Evolutionary conservation across 2,113 vertebrate genomes (phyloP).

Genomic region (Heterocephalus glaber): DNA sequence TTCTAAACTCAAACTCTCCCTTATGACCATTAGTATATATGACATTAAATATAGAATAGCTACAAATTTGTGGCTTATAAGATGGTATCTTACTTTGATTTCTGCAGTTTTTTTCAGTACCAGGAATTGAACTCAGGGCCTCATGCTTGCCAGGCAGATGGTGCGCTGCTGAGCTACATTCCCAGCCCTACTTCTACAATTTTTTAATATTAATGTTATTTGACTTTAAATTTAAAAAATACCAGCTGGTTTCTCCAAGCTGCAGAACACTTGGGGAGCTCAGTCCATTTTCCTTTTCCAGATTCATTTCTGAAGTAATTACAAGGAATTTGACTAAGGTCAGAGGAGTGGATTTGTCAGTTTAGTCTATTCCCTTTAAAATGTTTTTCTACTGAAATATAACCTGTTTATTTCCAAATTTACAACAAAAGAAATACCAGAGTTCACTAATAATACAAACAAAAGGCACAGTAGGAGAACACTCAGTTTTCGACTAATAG

Average conservation of each 20-base stretch:
- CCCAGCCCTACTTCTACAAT: background rate
- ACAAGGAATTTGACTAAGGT: background rate
- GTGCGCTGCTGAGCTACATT: too few relatives aligned
- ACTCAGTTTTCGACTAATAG: background rate
- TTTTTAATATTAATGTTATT: conserved; percentile 18
- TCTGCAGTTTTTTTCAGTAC: too few relatives aligned
- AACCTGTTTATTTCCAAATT: conserved; percentile 29
- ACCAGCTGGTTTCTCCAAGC: background rate
- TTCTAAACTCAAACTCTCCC: background rate
- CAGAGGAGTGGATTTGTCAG: background rate
- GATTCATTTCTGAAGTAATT: conserved; percentile 2
- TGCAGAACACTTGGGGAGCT: background rate
- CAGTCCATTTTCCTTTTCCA: background rate
- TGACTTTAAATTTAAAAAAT: conserved; percentile 6
- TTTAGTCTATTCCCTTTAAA: conserved; percentile 18
- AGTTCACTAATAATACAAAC: background rate
- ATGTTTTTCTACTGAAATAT: background rate
- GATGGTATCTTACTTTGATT: background rate
- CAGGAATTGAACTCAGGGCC: too few relatives aligned
- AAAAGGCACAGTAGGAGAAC: background rate
- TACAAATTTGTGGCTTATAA: background rate
- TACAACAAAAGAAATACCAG: background rate
- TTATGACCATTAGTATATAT: background rate
- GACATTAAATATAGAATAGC: background rate
- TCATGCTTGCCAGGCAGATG: too few relatives aligned